These are phyloP conservation scores for Ptilonorhynchus violaceus DNA, from an alignment of 2,113 vertebrate genomes.

Conservation along the genomic window DNA sequence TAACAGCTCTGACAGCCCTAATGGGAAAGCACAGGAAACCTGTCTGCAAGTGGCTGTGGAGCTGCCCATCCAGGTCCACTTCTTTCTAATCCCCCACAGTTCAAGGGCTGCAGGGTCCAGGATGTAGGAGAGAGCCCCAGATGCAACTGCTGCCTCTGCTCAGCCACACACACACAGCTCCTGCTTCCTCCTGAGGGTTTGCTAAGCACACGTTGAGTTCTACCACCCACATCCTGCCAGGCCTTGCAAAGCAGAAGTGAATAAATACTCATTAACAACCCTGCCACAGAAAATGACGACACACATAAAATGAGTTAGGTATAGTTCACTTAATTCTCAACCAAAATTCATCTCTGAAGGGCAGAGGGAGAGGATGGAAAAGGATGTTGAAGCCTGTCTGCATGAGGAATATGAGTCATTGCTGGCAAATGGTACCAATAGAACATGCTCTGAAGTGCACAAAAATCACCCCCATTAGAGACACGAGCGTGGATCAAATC, in stretches of 20 bases:
- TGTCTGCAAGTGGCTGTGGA: not conserved
- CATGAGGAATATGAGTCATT: not conserved
- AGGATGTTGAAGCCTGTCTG: not conserved
- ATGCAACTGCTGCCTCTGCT: not conserved
- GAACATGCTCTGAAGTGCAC: not conserved
- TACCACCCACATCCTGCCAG: constrained; percentile 49
- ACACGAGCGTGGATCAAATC: not conserved
- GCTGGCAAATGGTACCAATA: not conserved
- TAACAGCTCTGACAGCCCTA: fast-evolving
- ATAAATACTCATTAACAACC: not conserved
- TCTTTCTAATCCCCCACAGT: not conserved
- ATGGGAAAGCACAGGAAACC: not conserved
- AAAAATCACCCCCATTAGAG: not conserved
- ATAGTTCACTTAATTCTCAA: not conserved
- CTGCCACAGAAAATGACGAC: not conserved
- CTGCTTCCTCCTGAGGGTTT: not conserved
- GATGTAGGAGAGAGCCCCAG: not conserved
- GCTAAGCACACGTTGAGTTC: not conserved
- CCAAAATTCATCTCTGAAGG: not conserved
- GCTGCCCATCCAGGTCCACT: not conserved
- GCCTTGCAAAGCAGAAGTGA: constrained; percentile 39
- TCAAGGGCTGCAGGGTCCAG: fast-evolving
- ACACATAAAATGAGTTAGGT: not conserved
- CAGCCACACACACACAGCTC: not conserved
- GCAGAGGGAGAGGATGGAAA: not conserved